phyloP scores from a whole-genome alignment of 2,113 vertebrate species.

The Chitala chitala region DNA sequence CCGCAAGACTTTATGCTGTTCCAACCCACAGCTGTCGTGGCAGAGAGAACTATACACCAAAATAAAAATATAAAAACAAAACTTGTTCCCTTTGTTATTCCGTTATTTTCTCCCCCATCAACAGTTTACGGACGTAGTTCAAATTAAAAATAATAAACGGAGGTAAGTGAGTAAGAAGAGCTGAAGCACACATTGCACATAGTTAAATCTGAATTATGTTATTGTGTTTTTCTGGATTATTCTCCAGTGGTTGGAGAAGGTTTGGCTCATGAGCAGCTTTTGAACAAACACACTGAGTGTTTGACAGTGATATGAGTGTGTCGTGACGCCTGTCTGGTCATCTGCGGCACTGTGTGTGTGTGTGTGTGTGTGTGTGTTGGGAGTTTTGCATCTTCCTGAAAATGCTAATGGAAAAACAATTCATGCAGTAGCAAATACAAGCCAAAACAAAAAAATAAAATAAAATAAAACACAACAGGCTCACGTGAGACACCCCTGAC shows the following conservation, averaged over 20 bases:
- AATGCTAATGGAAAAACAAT: background rate
- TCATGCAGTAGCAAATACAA: background rate
- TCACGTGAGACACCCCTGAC: too few species aligned
- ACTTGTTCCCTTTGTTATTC: background rate
- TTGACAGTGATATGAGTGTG: too few species aligned
- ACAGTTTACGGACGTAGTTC: background rate
- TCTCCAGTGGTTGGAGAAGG: background rate
- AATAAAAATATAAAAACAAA: constrained; percentile 11
- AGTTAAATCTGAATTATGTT: background rate
- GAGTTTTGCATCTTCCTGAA: background rate
- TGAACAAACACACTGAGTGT: too few species aligned
- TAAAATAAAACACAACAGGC: background rate
- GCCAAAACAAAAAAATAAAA: background rate
- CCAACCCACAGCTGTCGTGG: constrained; percentile 1
- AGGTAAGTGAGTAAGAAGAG: background rate
- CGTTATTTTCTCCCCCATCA: background rate
- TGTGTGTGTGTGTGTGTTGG: background rate
- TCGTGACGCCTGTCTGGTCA: too few species aligned
- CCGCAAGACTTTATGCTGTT: background rate
- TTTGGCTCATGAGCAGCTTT: too few species aligned
- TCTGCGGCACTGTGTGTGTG: too few species aligned
- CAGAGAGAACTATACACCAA: too few species aligned
- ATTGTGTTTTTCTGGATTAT: background rate
- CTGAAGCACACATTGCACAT: background rate
- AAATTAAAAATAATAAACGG: constrained; percentile 8